Evolutionary conservation across 2,888 invertebrate genomes (phyloP).

Genomic region (Pachliopta kotzebuea): DNA sequence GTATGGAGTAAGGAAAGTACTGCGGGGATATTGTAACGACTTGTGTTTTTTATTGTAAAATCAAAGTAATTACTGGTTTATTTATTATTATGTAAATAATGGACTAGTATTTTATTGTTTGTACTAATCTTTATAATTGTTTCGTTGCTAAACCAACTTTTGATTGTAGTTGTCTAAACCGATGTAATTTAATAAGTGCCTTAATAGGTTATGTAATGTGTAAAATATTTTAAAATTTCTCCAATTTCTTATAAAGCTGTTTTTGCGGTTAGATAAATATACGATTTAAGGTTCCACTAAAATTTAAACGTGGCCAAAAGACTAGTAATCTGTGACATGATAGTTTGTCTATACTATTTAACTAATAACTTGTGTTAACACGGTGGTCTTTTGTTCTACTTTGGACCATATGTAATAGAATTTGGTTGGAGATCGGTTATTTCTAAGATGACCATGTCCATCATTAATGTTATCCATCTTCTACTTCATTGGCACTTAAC

Average conservation of each 20-base stretch:
- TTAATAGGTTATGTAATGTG: conserved; percentile 19
- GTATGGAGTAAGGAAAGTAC: neutral
- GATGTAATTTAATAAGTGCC: conserved; percentile 22
- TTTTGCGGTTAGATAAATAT: no score
- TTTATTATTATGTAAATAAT: neutral
- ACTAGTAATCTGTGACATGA: neutral
- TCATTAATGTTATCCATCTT: no score
- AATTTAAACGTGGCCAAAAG: conserved; percentile 1
- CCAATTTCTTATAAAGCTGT: neutral
- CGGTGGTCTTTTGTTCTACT: no score
- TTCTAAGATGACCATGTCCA: no score
- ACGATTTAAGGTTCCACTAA: no score
- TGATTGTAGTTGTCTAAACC: conserved; percentile 1
- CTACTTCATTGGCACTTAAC: no score
- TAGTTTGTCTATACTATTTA: no score
- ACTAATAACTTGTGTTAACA: no score
- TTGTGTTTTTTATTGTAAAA: neutral
- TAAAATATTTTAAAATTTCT: neutral
- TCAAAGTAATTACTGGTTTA: neutral
- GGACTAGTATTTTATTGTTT: neutral
- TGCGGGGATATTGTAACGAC: conserved; percentile 7
- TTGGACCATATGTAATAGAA: no score
- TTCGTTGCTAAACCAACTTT: neutral
- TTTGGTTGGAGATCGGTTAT: no score
- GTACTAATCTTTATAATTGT: neutral